Base-by-base conservation (phyloP, 2,888 invertebrate species). In the Tethea ocularis region DNA sequence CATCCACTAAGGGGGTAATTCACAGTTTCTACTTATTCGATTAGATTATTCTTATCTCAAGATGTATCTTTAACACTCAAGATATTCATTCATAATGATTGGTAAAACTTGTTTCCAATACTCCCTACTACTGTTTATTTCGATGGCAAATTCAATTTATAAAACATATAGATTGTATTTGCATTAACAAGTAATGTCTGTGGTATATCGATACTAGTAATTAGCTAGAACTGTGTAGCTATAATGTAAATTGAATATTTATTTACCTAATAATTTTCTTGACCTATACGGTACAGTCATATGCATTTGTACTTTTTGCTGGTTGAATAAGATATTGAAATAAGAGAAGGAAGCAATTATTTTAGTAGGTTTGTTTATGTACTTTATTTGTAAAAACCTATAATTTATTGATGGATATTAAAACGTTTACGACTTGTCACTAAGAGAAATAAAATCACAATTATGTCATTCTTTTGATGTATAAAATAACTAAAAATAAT, bases 171-270 rank as follows among this genome's bases (percentile, higher is more conserved):
- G 46, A 46, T 20, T 20, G 2, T 46, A 46, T 46, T 46, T 46
- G 20, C 46, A 46, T 20, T 46, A 17, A 46, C 20, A 20, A 46
- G 46, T 46, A 46, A 46, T 46, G 17, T 8, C 46, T 8, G 20
- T 20, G 6, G 7, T 20, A 46, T 20, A 46, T 46, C 46, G 46
- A 46, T 20, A 46, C 46, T 20, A 10, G 20, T 20, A 46, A 46
- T 46, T 46, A 46, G 46, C 46, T 20, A n/a, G 20, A 15, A 46
- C 46, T 17, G 20, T 46, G 46, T 46, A 20, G 2, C 46, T 46
- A 20, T 20, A 46, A 17, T 46, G 17, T 46, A 46, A 46, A 17
- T 46, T 46, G 46, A 46, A 46, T 46, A 46, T 46, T 46, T 41
- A 41, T 41, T 17, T 17, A 41, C 8, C 46, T 46, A 46, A 20